These are phyloP conservation scores for Invenusta paracnida DNA, from an alignment of 2,888 invertebrate genomes.

Conservation along the genomic window DNA sequence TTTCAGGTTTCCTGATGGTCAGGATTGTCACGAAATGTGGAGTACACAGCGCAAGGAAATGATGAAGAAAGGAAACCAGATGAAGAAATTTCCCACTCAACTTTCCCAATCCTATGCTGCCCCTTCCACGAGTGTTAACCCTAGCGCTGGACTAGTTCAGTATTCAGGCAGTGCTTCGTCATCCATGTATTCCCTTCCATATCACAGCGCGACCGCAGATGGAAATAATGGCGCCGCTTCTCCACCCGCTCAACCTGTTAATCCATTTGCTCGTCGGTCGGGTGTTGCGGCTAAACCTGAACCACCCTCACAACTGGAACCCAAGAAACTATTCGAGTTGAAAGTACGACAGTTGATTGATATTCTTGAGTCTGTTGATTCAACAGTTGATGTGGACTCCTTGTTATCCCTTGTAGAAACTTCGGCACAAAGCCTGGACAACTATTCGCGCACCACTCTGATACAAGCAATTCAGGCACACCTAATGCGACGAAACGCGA, in stretches of 20 bases:
- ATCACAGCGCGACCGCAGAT: too few relatives aligned
- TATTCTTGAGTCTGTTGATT: neutral
- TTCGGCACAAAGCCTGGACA: neutral
- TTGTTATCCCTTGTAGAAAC: neutral
- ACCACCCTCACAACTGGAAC: neutral
- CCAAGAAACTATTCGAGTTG: neutral
- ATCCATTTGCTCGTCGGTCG: neutral
- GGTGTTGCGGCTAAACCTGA: neutral
- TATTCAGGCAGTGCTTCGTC: neutral
- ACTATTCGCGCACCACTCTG: neutral
- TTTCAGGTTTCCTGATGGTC: slow-evolving; percentile 76
- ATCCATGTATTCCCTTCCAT: too few relatives aligned
- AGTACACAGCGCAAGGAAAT: slow-evolving; percentile 79
- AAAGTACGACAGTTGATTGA: neutral
- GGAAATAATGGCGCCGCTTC: too few relatives aligned
- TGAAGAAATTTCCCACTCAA: too few relatives aligned
- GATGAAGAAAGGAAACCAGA: slow-evolving; percentile 29
- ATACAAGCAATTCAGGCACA: neutral
- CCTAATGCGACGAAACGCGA: neutral
- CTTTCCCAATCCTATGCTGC: too few relatives aligned
- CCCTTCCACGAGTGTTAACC: too few relatives aligned
- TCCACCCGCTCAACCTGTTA: neutral
- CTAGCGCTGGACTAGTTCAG: neutral
- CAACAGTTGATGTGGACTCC: neutral
- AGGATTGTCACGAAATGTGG: slow-evolving; percentile 99